Evolutionary conservation across 2,888 invertebrate species (phyloP), one percentile per base, ranked within the genome.

Genomic region (Rhagonycha lutea): DNA sequence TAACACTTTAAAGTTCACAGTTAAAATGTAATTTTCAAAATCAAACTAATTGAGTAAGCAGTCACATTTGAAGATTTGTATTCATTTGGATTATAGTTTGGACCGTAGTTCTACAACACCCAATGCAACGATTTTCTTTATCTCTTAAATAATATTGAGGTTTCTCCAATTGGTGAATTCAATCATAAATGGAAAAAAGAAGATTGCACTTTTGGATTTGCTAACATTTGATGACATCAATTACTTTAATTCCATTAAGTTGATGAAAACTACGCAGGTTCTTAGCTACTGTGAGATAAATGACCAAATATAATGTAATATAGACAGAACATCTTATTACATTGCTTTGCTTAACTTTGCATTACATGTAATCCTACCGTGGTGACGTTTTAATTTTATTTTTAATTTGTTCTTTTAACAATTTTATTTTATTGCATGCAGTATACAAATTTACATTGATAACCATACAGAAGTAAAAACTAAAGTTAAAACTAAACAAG

Each of bases 381-480:
- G 60, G 77, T 75, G 70, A 9, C 29, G 74, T 75, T 61, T 70
- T 61, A 24, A 63, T 61, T 68, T 70, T 74, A 32, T 29, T 67
- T 18, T 47, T 9, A 24, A 26, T 11, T 68, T 74, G 61, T 71
- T 65, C 29, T 14, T 76, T 72, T 78, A 76, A 76, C 70, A 32
- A 65, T 69, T 74, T 70, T 73, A 61, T 26, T 68, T 68, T 76
- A 63, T 70, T 76, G 76, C 73, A 74, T 76, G 77, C 61, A 78
- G 78, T 68, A 65, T 24, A 65, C 47, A 72, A 26, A 72, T 65
- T 78, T 47, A 78, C 67, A 69, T 61, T 32, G 29, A 11, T 73
- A 73, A 68, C 61, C 4, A 70, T 61, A 68, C 71, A n/a, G 73
- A 69, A 73, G 69, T 74, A 60, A 77, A 70, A 4, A 68, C 68